phyloP scores from a whole-genome alignment of 2,797 vertebrate genomes.

The Cyprinella venusta region DNA sequence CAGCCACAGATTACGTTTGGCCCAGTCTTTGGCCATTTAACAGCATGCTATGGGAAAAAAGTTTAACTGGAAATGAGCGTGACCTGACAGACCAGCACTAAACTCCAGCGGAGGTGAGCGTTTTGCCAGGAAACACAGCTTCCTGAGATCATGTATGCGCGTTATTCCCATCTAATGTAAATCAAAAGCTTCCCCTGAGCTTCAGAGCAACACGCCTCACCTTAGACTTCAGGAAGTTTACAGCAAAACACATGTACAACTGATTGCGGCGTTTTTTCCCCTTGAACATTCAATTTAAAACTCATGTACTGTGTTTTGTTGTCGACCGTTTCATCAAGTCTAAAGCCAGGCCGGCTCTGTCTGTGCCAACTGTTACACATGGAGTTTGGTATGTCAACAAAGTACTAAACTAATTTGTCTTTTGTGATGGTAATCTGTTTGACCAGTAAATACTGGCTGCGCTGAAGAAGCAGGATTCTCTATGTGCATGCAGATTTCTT shows the following conservation, averaged over 20 bases:
- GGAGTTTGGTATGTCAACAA: conserved; percentile 58
- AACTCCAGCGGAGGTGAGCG: conserved; percentile 5
- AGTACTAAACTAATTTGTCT: conserved; percentile 64
- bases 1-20: background rate
- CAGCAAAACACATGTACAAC: conserved; percentile 31
- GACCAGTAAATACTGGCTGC: conserved; percentile 57
- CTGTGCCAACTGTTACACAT: conserved; percentile 49
- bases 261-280: background rate
- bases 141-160: conserved; percentile 12
- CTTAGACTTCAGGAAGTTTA: conserved; percentile 42
- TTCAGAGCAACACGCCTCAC: conserved; percentile 24
- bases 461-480: conserved; percentile 64
- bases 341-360: conserved; percentile 38
- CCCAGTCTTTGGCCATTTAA: background rate
- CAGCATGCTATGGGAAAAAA: background rate
- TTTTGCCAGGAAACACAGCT: conserved; percentile 24
- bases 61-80: conserved; percentile 8
- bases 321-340: conserved; percentile 34
- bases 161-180: conserved; percentile 6
- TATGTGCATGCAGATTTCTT: conserved; percentile 58
- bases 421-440: conserved; percentile 63
- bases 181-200: conserved; percentile 7
- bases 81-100: background rate
- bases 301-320: conserved; percentile 19
- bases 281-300: conserved; percentile 46